phyloP scores from a whole-genome alignment of 2,888 invertebrate species.

The Eupithecia inturbata region DNA sequence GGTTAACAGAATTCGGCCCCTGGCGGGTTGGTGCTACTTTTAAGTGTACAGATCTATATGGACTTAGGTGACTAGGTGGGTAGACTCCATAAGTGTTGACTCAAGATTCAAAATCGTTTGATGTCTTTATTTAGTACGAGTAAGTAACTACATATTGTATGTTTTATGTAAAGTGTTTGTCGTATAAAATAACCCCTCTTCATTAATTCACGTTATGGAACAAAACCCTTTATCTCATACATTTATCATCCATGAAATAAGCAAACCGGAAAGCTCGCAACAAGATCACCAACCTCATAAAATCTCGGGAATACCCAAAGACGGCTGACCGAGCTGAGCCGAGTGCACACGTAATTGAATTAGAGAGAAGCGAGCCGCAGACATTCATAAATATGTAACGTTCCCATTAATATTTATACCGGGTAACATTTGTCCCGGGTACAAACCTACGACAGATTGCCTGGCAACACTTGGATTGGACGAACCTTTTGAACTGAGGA shows the following conservation, averaged over 20 bases:
- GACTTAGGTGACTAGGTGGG: too few species aligned
- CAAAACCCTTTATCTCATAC: neutral
- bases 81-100: too few species aligned
- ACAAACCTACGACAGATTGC: slow-evolving; percentile 1
- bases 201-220: neutral
- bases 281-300: slow-evolving; percentile 27
- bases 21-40: too few species aligned
- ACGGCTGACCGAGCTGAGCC: slow-evolving; percentile 42
- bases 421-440: slow-evolving; percentile 18
- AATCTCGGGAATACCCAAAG: slow-evolving; percentile 35
- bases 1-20: too few species aligned
- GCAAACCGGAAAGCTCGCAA: slow-evolving; percentile 4
- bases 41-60: too few species aligned
- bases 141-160: too few species aligned
- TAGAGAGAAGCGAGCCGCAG: slow-evolving; percentile 37
- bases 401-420: slow-evolving; percentile 45
- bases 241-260: neutral
- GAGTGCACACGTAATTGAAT: slow-evolving; percentile 47
- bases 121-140: too few species aligned
- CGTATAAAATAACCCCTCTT: neutral
- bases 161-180: too few species aligned
- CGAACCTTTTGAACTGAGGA: neutral
- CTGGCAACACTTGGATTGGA: slow-evolving; percentile 12
- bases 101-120: too few species aligned
- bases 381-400: slow-evolving; percentile 47